These are phyloP conservation scores for Dunckerocampus dactyliophorus DNA, from an alignment of 2,113 vertebrate species.

Conservation along the genomic window DNA sequence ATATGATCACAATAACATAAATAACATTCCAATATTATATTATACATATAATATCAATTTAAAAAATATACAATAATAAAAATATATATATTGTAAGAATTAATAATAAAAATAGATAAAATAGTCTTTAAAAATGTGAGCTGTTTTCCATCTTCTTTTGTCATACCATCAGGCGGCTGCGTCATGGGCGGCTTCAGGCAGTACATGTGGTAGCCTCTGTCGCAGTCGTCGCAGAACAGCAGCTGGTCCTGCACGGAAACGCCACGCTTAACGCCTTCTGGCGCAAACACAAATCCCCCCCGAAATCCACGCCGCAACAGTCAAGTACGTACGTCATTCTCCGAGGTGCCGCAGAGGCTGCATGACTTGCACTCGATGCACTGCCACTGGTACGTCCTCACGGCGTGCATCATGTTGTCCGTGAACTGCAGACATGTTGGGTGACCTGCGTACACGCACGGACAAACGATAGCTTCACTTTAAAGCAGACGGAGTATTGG, in stretches of 20 bases:
- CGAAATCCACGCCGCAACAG: no score
- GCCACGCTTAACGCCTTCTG: background rate
- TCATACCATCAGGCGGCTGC: conserved; percentile 91
- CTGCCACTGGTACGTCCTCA: conserved; percentile 97
- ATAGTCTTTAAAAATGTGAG: background rate
- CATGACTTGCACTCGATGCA: conserved; percentile 99
- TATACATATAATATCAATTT: no score
- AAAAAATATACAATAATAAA: background rate
- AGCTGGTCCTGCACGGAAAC: conserved; percentile 82
- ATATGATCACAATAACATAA: no score
- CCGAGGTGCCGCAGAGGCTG: conserved; percentile 95
- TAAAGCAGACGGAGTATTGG: no score
- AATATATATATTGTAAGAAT: conserved; percentile 20
- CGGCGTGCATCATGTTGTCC: conserved; percentile 95
- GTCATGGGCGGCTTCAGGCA: conserved; percentile 95
- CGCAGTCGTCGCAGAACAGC: conserved; percentile 97
- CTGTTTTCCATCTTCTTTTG: conserved; percentile 13
- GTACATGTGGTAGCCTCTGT: conserved; percentile 99
- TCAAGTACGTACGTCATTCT: conserved; percentile 85
- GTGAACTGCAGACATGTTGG: conserved; percentile 98
- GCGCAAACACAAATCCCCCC: background rate
- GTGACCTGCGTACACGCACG: conserved; percentile 77
- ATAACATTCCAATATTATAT: no score
- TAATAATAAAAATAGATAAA: no score
- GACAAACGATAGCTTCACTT: no score